Evolutionary conservation across 2,888 invertebrate genomes (phyloP).

Genomic region (Chymomyza procnemis): DNA sequence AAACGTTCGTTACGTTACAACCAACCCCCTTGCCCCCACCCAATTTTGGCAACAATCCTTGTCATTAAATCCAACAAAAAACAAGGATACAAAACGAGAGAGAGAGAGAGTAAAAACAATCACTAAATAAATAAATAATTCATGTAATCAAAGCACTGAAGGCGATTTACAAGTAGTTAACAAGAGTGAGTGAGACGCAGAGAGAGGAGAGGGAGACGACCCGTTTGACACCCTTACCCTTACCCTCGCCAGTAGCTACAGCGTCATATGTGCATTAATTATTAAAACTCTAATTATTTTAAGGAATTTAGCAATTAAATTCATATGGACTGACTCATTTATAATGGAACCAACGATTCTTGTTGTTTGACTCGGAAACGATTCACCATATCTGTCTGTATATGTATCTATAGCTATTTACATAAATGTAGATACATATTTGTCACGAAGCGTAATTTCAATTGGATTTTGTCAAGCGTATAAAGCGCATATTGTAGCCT

Average conservation of each 20-base stretch:
- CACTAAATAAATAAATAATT: not conserved
- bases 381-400: not conserved
- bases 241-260: not conserved
- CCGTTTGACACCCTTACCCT: not conserved
- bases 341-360: not conserved
- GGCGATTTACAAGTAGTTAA: not conserved
- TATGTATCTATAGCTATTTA: not conserved
- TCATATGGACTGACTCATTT: not conserved
- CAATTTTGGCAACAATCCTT: too few species aligned
- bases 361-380: not conserved
- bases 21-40: too few species aligned
- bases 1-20: conserved; percentile 24
- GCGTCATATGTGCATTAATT: not conserved
- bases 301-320: not conserved
- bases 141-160: not conserved
- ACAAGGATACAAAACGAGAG: not conserved
- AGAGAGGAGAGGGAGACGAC: too few species aligned
- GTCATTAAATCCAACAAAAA: not conserved
- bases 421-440: not conserved
- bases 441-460: not conserved
- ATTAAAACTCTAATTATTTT: not conserved
- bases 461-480: not conserved
- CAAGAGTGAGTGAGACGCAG: too few species aligned
- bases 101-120: too few species aligned
- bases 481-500: not conserved